Conservation (phyloP, 2,797 vertebrate species). For the Phylloscopus collybita region DNA sequence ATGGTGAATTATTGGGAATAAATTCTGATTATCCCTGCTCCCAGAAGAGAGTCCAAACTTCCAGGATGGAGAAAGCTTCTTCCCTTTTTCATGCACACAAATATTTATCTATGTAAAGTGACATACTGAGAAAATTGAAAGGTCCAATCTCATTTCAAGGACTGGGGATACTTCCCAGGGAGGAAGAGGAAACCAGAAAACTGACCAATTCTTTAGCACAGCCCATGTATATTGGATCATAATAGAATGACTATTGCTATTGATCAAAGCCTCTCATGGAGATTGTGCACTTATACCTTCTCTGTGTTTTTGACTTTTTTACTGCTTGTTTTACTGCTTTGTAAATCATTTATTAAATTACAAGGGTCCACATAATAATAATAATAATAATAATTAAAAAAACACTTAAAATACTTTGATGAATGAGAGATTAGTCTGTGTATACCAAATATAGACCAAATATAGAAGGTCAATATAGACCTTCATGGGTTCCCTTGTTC, state of each 20-base stretch:
- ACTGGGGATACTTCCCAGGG: neutral
- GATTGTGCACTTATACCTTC: neutral
- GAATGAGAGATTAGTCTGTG: neutral
- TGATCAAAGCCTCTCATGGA: neutral
- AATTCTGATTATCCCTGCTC: neutral
- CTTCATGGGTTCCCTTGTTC: neutral
- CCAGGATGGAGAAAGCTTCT: neutral
- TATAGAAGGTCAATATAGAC: neutral
- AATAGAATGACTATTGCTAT: no score
- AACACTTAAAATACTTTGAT: neutral
- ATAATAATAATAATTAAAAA: neutral
- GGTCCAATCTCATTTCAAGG: neutral
- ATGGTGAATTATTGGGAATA: neutral
- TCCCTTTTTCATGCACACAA: neutral
- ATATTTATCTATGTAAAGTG: neutral
- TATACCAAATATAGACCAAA: no score
- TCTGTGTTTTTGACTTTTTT: neutral
- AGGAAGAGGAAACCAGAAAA: neutral
- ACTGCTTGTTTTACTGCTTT: neutral
- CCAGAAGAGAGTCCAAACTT: fast-evolving
- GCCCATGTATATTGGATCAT: neutral
- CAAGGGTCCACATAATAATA: neutral
- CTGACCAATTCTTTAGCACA: neutral
- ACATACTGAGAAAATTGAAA: neutral
- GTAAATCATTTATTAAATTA: neutral